Percentiles rank a stretch among this genome's conserved stretches.
Conservation (phyloP, 1,140 invertebrate genomes). For the Sinonovacula constricta region DNA sequence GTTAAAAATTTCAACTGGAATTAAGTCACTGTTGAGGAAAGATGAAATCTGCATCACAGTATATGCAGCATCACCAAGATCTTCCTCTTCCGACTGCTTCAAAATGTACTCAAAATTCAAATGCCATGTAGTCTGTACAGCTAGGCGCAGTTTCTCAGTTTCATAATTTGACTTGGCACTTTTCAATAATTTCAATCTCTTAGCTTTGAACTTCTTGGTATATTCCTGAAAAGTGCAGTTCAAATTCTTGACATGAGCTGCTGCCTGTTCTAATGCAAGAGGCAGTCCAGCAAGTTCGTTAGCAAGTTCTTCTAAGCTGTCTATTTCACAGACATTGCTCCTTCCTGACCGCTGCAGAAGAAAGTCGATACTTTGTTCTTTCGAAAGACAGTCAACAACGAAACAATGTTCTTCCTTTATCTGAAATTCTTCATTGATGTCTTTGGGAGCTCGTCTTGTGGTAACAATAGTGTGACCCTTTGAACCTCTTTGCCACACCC, state of each 20-base stretch:
- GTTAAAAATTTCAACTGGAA: too few relatives aligned
- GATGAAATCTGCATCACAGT: constrained; percentile 20
- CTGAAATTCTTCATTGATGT: too few relatives aligned
- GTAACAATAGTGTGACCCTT: constrained; percentile 22
- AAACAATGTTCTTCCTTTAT: constrained; percentile 11
- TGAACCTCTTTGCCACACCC: constrained; percentile 25
- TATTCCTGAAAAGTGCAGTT: constrained; percentile 25
- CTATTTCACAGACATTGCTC: neutral
- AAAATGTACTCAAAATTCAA: too few relatives aligned
- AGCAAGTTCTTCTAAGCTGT: neutral
- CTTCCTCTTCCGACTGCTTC: too few relatives aligned
- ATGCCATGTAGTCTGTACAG: constrained; percentile 39
- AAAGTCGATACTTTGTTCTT: constrained; percentile 8
- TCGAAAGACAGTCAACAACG: neutral
- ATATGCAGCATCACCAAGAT: constrained; percentile 4
- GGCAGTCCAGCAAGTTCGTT: constrained; percentile 44
- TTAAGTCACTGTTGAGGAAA: constrained; percentile 27
- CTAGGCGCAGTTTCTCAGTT: neutral
- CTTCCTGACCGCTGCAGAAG: constrained; percentile 7
- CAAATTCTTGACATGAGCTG: too few relatives aligned
- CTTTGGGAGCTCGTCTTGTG: too few relatives aligned
- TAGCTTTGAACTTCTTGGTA: constrained; percentile 17
- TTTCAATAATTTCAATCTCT: constrained; percentile 20
- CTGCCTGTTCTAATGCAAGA: too few relatives aligned
- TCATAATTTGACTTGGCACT: neutral